Conservation (phyloP, 2,797 vertebrate genomes). For the Coilia nasus region DNA sequence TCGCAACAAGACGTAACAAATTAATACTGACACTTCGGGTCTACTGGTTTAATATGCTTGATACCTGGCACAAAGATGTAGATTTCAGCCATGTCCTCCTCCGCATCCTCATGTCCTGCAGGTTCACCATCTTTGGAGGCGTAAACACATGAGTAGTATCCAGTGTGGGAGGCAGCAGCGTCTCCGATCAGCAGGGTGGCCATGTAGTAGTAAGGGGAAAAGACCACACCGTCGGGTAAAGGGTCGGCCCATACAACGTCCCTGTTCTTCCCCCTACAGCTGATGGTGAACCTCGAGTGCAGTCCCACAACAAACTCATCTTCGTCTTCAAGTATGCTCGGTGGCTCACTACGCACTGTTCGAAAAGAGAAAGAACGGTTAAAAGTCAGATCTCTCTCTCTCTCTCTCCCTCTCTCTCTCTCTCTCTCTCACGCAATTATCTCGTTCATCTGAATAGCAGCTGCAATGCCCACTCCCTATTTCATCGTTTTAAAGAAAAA, state of each 20-base stretch:
- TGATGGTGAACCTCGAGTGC: conserved; percentile 82
- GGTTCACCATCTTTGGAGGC: conserved; percentile 48
- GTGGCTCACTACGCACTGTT: conserved; percentile 72
- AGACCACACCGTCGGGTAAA: conserved; percentile 68
- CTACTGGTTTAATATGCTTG: background rate
- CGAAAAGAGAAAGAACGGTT: conserved; percentile 36
- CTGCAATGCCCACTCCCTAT: conserved; percentile 96
- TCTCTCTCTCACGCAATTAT: conserved; percentile 85
- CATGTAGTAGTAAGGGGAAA: conserved; percentile 78
- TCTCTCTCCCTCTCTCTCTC: background rate
- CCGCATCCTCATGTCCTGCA: conserved; percentile 44
- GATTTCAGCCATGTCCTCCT: conserved; percentile 74
- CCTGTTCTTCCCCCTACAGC: conserved; percentile 80
- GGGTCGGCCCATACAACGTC: conserved; percentile 86
- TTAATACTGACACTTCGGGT: background rate
- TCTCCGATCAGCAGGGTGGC: conserved; percentile 81
- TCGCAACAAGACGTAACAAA: background rate
- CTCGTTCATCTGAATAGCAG: conserved; percentile 98
- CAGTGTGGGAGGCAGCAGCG: conserved; percentile 79
- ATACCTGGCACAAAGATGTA: conserved; percentile 91
- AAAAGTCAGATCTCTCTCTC: background rate
- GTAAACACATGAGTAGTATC: conserved; percentile 84
- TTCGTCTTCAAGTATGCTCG: conserved; percentile 78
- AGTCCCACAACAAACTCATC: conserved; percentile 79
- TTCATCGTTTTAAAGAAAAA: conserved; percentile 82